phyloP scores from a whole-genome alignment of 2,113 vertebrate genomes.

The Chaetorhynchus papuensis region DNA sequence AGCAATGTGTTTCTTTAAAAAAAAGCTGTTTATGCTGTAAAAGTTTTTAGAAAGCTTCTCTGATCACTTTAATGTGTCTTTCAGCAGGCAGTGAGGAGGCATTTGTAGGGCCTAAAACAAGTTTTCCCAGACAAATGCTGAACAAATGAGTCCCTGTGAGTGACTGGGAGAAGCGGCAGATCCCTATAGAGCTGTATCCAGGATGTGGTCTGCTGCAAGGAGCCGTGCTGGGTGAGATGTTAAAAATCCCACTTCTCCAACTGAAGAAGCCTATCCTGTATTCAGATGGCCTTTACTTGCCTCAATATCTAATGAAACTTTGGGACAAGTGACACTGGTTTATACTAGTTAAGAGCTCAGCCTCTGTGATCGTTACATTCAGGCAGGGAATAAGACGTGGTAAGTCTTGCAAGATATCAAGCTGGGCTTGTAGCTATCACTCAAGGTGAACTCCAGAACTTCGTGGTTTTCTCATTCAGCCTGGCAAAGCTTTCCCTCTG shows the following conservation, averaged over 20 bases:
- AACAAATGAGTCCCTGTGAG: background rate
- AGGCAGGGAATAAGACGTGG: background rate
- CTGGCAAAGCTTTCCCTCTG: background rate
- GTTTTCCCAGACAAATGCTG: background rate
- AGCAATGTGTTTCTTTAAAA: background rate
- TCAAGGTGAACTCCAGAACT: background rate
- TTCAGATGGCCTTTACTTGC: background rate
- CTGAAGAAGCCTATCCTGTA: background rate
- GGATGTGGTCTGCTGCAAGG: background rate
- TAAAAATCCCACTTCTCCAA: background rate
- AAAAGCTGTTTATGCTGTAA: background rate
- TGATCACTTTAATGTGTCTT: background rate
- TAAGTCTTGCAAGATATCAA: background rate
- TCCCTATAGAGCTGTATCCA: background rate
- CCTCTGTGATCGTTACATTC: background rate
- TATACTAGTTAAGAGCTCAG: background rate
- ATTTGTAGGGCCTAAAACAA: background rate
- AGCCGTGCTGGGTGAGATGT: background rate
- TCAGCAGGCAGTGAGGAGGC: background rate
- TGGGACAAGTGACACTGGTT: background rate
- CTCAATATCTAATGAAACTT: background rate
- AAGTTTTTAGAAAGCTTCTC: background rate
- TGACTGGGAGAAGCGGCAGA: background rate
- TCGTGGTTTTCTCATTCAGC: background rate
- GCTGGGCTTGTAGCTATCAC: background rate